Evolutionary conservation across 2,113 vertebrate species (phyloP).

Genomic region (Castor canadensis): DNA sequence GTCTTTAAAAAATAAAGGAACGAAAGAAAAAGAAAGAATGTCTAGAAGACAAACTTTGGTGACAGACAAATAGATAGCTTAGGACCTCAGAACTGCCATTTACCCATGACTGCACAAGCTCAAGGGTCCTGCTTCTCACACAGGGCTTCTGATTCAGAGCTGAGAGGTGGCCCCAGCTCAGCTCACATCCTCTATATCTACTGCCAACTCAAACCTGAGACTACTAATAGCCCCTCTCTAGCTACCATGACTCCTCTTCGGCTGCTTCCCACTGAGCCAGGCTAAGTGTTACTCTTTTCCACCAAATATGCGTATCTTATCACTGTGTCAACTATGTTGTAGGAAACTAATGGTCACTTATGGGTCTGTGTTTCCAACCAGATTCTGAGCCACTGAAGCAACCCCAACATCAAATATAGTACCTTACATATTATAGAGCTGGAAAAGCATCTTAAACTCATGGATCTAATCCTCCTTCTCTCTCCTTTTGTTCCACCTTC

Average conservation of each 20-base stretch:
- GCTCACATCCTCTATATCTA: background rate
- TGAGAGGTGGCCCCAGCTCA: accelerated
- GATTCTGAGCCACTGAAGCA: background rate
- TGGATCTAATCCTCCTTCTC: background rate
- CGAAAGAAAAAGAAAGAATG: background rate
- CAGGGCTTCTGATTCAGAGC: background rate
- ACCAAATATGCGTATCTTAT: background rate
- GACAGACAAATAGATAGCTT: constrained; percentile 36
- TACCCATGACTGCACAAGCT: background rate
- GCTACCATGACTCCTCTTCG: background rate
- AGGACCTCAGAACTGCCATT: constrained; percentile 14
- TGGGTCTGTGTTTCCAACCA: background rate
- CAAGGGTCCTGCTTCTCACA: background rate
- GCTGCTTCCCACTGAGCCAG: background rate
- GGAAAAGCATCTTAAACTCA: background rate
- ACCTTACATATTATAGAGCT: background rate
- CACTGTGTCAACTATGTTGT: background rate
- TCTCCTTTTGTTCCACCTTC: background rate
- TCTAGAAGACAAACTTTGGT: too few species aligned
- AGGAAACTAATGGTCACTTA: background rate
- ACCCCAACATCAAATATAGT: background rate
- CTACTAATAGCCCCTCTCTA: background rate
- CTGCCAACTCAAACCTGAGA: background rate
- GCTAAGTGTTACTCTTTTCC: background rate
- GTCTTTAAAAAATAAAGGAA: background rate